Conservation (phyloP, 2,113 vertebrate species). For the Cheirogaleus medius region DNA sequence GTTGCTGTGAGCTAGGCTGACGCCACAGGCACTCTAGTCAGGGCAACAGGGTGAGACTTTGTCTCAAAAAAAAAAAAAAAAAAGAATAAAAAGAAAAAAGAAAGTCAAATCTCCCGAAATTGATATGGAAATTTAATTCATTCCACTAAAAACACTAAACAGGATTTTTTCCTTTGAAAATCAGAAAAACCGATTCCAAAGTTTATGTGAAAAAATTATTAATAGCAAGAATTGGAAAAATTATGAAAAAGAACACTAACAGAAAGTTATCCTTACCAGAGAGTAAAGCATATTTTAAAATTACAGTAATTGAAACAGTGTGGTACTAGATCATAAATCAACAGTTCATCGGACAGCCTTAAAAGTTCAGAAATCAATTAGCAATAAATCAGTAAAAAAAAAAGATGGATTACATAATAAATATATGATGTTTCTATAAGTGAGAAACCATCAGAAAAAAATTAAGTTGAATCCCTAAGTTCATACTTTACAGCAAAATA, state of each 20-base stretch:
- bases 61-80: too few relatives aligned
- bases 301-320: neutral
- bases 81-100: too few relatives aligned
- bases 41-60: too few relatives aligned
- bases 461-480: neutral
- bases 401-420: neutral
- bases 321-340: neutral
- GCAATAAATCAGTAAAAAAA: constrained; percentile 8
- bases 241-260: neutral
- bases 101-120: neutral
- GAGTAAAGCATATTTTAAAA: neutral
- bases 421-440: neutral
- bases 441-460: neutral
- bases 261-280: neutral
- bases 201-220: neutral
- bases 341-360: neutral
- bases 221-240: neutral
- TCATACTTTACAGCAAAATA: constrained; percentile 28
- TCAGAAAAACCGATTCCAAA: neutral
- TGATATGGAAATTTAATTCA: neutral
- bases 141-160: neutral
- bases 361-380: neutral
- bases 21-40: too few relatives aligned
- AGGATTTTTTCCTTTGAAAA: neutral
- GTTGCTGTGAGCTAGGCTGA: too few relatives aligned